phyloP scores from a whole-genome alignment of 2,888 invertebrate genomes.

The Ophion obscuratus region DNA sequence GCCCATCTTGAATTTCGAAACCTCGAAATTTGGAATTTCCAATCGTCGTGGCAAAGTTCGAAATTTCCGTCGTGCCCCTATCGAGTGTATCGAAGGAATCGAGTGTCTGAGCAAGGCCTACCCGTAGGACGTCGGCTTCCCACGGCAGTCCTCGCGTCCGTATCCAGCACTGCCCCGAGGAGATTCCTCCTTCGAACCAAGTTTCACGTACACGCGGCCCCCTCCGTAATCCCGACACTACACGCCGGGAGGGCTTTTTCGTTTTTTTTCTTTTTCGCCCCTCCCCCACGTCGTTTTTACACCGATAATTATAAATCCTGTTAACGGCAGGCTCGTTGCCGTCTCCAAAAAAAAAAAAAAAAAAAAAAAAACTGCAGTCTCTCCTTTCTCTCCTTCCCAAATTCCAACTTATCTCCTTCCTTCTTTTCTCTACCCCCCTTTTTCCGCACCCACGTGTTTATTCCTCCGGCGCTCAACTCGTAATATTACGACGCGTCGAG shows the following conservation, averaged over 20 bases:
- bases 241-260: background rate
- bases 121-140: constrained; percentile 71
- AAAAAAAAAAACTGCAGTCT: background rate
- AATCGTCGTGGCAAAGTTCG: no score
- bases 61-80: no score
- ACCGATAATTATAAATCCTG: constrained; percentile 37
- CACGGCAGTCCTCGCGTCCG: constrained; percentile 70
- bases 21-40: no score
- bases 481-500: background rate
- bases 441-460: background rate
- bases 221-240: no score
- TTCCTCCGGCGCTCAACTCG: background rate
- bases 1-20: no score
- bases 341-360: background rate
- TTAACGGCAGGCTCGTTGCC: constrained; percentile 13
- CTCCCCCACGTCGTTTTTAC: background rate
- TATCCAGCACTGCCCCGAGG: constrained; percentile 70
- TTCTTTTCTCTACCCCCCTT: background rate
- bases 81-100: background rate
- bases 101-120: constrained; percentile 47
- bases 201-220: constrained; percentile 13
- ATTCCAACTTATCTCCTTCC: no score
- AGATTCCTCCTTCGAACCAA: constrained; percentile 58
- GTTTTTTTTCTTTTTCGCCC: background rate
- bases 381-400: background rate